Evolutionary conservation across 2,113 vertebrate species (phyloP).

Genomic region (Climacteris rufus): DNA sequence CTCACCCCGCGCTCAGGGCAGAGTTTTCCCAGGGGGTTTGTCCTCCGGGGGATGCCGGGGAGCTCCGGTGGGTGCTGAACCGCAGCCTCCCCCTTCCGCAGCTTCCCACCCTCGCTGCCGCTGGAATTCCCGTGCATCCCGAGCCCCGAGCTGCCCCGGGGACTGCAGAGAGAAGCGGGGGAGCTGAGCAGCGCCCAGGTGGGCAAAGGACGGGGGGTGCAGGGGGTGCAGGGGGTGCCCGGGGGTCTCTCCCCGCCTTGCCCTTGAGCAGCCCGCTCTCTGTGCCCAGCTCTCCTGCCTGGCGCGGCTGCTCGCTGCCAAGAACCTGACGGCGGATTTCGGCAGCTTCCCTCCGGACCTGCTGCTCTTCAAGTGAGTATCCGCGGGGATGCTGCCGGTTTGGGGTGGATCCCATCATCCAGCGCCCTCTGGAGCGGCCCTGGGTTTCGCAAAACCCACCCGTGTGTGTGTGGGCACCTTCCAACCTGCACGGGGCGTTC

Average conservation of each 20-base stretch:
- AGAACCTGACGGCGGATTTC: constrained; percentile 16
- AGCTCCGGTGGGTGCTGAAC: rapidly evolving
- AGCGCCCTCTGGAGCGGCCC: rapidly evolving
- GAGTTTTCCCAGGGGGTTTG: not conserved
- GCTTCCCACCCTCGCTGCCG: not conserved
- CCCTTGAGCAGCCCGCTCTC: no score
- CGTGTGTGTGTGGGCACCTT: not conserved
- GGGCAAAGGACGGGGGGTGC: not conserved
- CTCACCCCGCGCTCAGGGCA: not conserved
- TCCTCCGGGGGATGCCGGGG: rapidly evolving
- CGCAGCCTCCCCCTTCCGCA: not conserved
- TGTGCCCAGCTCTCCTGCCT: constrained; percentile 67
- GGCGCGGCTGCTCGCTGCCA: constrained; percentile 45
- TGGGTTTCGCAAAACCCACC: not conserved
- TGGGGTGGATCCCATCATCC: not conserved
- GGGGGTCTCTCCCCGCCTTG: not conserved
- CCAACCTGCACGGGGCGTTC: not conserved
- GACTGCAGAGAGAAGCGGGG: not conserved
- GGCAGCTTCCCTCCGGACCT: not conserved
- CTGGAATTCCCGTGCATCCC: constrained; percentile 52
- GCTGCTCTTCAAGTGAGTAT: constrained; percentile 67
- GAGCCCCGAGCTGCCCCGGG: not conserved
- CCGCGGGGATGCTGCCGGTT: rapidly evolving
- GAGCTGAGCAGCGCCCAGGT: constrained; percentile 64
- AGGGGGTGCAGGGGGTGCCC: rapidly evolving